Percentiles rank a stretch among this genome's conserved stretches.
Evolutionary conservation across 2,113 vertebrate genomes (phyloP).

Genomic region (Ariopsis seemanni): DNA sequence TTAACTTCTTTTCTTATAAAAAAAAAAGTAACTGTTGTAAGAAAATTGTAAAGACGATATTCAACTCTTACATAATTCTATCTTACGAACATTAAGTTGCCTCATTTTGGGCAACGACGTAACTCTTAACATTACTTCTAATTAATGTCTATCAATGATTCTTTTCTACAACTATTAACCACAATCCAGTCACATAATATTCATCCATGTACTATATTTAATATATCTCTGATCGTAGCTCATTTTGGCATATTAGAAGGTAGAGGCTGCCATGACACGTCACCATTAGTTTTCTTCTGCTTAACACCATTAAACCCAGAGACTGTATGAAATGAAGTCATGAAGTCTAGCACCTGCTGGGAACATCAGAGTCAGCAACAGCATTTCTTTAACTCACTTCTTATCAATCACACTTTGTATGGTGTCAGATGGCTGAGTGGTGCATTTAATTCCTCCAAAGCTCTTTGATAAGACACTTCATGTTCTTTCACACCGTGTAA

Average conservation of each 20-base stretch:
- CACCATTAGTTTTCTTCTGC: not conserved
- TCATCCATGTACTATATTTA: not conserved
- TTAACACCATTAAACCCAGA: not conserved
- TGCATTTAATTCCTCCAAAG: not conserved
- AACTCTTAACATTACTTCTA: not conserved
- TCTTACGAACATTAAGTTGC: not conserved
- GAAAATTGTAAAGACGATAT: not conserved
- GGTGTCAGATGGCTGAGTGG: conserved; percentile 21
- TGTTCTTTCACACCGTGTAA: not conserved
- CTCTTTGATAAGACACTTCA: not conserved
- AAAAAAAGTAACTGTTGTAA: not conserved
- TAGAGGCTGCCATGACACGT: not conserved
- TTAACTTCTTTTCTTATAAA: not conserved
- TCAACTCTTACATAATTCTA: not conserved
- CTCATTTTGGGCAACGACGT: not conserved
- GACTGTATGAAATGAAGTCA: not conserved
- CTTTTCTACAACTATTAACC: no score
- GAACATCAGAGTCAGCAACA: not conserved
- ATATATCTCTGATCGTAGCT: not conserved
- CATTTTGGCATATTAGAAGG: not conserved
- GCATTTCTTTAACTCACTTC: conserved; percentile 2
- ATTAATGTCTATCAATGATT: no score
- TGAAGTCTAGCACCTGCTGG: not conserved
- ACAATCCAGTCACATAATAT: not conserved
- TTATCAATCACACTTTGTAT: not conserved